Evolutionary conservation across 1,140 invertebrate species (phyloP), one percentile per base, ranked within the genome.

Genomic region (Drosophila watanabei): DNA sequence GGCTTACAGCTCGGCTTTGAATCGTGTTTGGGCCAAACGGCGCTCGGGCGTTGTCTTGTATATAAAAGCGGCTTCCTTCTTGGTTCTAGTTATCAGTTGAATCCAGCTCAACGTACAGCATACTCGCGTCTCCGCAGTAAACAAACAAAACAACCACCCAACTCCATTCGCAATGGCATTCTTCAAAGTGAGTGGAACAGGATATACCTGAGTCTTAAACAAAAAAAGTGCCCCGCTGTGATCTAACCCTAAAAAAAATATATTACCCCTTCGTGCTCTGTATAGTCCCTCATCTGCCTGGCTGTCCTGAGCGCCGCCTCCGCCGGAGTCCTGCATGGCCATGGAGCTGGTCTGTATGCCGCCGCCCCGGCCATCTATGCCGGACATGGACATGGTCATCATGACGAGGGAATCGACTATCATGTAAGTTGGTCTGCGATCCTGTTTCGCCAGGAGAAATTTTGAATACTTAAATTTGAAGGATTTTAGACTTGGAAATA

Each of bases 61-160:
- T 93, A 93, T 93, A 93, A 91, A 92, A 92, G 89, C 91, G 83
- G 87, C 78, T 92, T 92, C 89, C 91, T 92, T 93, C 92, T 92
- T 85, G 92, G 92, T 93, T 93, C 92, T 93, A 93, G 92, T 92
- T 92, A 93, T 93, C 92, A 93, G 92, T 93, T 93, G 92, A 86
- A 86, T 92, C 69, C 86, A 92, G 86, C 83, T 87, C 79, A 87
- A 88, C 79, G 75, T 90, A 68, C 82, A 78, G 75, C 80, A 71
- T 57, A 91, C 69, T 41, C 82, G 68, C 82, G 83, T 71, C 80
- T 76, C 33, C 63, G 41, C 41, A 24, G 24, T 60, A 79, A 77
- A 56, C 6, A 43, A 54, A 4, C 20, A 24, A 28, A 28, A 66
- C 71, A 45, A 62, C 63, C 77, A 75, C 18, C 32, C 59, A 70